Percentiles rank a stretch among this genome's conserved stretches.
These are phyloP conservation scores for Cathartes aura DNA, from an alignment of 2,113 vertebrate genomes.

Conservation along the genomic window DNA sequence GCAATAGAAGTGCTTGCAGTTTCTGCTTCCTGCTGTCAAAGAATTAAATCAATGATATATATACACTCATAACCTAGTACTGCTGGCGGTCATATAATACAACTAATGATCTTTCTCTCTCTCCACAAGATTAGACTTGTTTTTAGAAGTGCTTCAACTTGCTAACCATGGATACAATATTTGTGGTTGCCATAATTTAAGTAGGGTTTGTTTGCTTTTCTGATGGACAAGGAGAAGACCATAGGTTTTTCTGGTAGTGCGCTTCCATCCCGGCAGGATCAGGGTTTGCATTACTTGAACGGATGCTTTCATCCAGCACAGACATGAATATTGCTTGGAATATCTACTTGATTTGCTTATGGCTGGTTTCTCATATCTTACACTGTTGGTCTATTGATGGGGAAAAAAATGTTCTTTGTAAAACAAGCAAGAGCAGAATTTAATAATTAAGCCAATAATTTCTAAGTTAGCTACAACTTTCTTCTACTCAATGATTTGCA, in stretches of 20 bases:
- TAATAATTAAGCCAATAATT: not conserved
- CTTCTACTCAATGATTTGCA: not conserved
- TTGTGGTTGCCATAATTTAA: not conserved
- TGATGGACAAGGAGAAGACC: not conserved
- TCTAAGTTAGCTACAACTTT: not conserved
- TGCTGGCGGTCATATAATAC: not conserved
- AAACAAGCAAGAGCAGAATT: not conserved
- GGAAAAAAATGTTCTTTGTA: not conserved
- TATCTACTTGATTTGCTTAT: not conserved
- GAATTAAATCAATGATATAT: not conserved
- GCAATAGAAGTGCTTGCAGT: not conserved
- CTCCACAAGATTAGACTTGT: not conserved
- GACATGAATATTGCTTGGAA: not conserved
- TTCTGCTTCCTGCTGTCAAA: not conserved
- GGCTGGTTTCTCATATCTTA: not conserved
- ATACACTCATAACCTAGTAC: not conserved
- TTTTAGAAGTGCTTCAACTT: not conserved
- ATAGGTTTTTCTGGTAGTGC: not conserved
- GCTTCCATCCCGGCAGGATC: not conserved
- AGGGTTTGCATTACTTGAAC: not conserved
- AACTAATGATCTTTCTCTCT: not conserved
- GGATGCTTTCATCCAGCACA: not conserved
- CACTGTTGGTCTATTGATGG: not conserved
- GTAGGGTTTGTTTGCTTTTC: not conserved
- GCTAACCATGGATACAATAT: accelerated